These are phyloP conservation scores for Palloptera scutellata DNA, from an alignment of 2,888 invertebrate genomes.

Conservation along the genomic window DNA sequence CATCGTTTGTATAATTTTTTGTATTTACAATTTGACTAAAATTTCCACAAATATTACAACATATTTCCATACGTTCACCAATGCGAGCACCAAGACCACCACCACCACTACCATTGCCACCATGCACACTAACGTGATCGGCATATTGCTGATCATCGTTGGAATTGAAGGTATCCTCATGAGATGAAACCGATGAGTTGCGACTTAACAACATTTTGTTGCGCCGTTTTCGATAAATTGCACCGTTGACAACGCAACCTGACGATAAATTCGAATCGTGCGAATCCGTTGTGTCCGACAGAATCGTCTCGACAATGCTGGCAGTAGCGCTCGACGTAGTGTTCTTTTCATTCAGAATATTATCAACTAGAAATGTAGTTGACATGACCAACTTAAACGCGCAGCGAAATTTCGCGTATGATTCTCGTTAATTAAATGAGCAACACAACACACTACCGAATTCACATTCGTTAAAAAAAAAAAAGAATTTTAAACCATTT, in stretches of 20 bases:
- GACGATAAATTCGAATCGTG: conserved; percentile 16
- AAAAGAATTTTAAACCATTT: no score
- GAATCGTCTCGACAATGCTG: conserved; percentile 42
- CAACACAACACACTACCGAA: no score
- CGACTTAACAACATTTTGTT: conserved; percentile 57
- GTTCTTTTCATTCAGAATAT: conserved; percentile 59
- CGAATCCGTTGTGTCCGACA: conserved; percentile 39
- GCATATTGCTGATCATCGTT: conserved; percentile 36
- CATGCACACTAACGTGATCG: conserved; percentile 21
- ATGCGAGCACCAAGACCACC: conserved; percentile 36
- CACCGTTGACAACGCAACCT: conserved; percentile 10
- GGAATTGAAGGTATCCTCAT: conserved; percentile 42
- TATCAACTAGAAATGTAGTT: conserved; percentile 62
- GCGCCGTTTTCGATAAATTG: conserved; percentile 28
- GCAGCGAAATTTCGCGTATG: not conserved
- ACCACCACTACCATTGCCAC: conserved; percentile 31
- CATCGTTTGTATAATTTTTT: conserved; percentile 48
- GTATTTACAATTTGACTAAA: conserved; percentile 49
- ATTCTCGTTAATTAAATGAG: not conserved
- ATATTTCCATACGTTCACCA: conserved; percentile 51
- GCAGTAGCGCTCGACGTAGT: conserved; percentile 40
- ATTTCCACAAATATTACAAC: conserved; percentile 57
- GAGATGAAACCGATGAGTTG: conserved; percentile 47
- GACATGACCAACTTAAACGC: conserved; percentile 50
- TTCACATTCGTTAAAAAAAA: no score